Evolutionary conservation across 1,140 invertebrate genomes (phyloP).

Genomic region (Bombus pyrosoma): DNA sequence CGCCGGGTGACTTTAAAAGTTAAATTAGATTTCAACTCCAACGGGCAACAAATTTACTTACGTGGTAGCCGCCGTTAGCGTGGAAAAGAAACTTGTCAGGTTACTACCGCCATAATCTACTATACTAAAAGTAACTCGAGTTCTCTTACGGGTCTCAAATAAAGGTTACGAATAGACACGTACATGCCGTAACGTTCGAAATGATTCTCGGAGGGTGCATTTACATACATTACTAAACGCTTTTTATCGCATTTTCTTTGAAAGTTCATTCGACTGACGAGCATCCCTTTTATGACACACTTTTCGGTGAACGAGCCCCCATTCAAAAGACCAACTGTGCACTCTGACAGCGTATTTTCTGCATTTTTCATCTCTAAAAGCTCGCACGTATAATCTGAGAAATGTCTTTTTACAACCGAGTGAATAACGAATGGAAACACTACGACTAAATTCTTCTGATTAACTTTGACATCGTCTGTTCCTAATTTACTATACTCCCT

Average conservation of each 20-base stretch:
- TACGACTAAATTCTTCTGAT: not conserved
- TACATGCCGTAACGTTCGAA: conserved; percentile 48
- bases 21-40: conserved; percentile 64
- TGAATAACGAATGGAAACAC: conserved; percentile 24
- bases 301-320: conserved; percentile 15
- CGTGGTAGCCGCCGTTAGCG: conserved; percentile 18
- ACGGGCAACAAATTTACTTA: conserved; percentile 54
- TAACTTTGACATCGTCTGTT: not conserved
- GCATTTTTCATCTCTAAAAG: conserved; percentile 33
- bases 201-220: conserved; percentile 64
- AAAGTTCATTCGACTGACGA: conserved; percentile 34
- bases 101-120: conserved; percentile 64
- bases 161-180: conserved; percentile 61
- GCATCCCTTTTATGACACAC: conserved; percentile 29
- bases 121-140: conserved; percentile 51
- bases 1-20: conserved; percentile 58
- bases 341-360: conserved; percentile 25
- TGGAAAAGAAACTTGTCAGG: conserved; percentile 56
- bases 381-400: conserved; percentile 18
- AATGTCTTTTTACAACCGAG: conserved; percentile 19
- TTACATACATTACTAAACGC: conserved; percentile 61
- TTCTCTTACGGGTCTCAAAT: conserved; percentile 44
- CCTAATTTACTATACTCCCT: not conserved
- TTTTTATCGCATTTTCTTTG: conserved; percentile 53
- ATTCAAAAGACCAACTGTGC: conserved; percentile 1